Evolutionary conservation across 92 coral and sea anemone species (phyloP).

Genomic region (Chrysogorgia sp.): DNA sequence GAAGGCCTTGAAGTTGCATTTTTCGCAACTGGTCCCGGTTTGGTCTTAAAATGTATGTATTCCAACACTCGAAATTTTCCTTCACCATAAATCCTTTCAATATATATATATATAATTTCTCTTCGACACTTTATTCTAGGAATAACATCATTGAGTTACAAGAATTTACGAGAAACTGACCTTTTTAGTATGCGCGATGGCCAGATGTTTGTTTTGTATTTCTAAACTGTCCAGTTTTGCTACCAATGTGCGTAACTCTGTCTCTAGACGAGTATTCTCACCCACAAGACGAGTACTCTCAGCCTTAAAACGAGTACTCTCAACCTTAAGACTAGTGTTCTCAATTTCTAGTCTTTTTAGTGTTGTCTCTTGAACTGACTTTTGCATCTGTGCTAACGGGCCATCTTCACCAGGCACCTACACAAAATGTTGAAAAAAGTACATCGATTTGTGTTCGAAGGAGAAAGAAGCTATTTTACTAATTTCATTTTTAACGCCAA

Average conservation of each 20-base stretch:
- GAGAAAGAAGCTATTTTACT: background rate
- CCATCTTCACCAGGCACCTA: slow-evolving; percentile 21
- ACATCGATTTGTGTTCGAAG: background rate
- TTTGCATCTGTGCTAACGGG: slow-evolving; percentile 18
- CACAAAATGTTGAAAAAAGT: background rate
- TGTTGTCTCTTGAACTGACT: slow-evolving; percentile 16
- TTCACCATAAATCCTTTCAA: no score
- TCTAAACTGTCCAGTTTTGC: slow-evolving; percentile 40
- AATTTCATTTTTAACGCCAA: background rate
- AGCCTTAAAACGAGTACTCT: background rate
- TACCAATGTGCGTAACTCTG: slow-evolving; percentile 8
- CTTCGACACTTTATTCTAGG: background rate
- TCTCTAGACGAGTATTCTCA: slow-evolving; percentile 9
- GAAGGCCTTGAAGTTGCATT: no score
- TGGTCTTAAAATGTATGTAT: no score
- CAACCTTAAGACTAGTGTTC: slow-evolving; percentile 6
- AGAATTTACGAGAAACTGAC: background rate
- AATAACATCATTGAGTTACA: slow-evolving; percentile 34
- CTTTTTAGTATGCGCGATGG: slow-evolving; percentile 17
- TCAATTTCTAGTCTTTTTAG: slow-evolving; percentile 24
- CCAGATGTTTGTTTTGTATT: slow-evolving; percentile 39
- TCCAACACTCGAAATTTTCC: no score
- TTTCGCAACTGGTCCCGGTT: no score
- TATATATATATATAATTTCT: background rate
- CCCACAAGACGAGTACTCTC: slow-evolving; percentile 1